These are phyloP conservation scores for Pseudoatta argentina DNA, from an alignment of 1,140 invertebrate genomes.

Conservation along the genomic window DNA sequence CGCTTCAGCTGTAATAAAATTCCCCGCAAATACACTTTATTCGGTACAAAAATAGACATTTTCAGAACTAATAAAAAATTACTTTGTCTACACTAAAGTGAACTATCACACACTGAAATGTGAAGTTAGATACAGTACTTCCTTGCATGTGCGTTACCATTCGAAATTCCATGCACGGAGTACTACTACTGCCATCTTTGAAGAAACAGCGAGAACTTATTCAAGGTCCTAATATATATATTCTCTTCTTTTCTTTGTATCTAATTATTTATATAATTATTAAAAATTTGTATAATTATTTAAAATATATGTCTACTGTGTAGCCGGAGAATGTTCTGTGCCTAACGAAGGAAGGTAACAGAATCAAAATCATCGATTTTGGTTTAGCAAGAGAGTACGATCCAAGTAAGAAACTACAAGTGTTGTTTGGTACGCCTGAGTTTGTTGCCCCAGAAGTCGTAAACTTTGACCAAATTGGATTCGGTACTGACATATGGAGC, in stretches of 20 bases:
- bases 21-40: no score
- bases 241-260: neutral
- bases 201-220: no score
- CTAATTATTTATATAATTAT: neutral
- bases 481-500: constrained; percentile 99
- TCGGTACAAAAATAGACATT: no score
- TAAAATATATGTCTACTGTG: constrained; percentile 72
- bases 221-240: no score
- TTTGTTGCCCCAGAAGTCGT: constrained; percentile 99
- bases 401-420: constrained; percentile 95
- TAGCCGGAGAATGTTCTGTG: constrained; percentile 99
- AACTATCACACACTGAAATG: no score
- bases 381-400: constrained; percentile 97
- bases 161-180: no score
- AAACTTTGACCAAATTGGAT: constrained; percentile 98
- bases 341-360: constrained; percentile 96
- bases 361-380: constrained; percentile 99
- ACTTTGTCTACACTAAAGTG: no score
- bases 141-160: no score
- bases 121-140: no score
- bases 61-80: no score
- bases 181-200: no score
- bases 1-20: no score
- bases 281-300: neutral
- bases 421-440: constrained; percentile 99